Conservation (phyloP, 1,140 invertebrate genomes). For the Vanessa atalanta region DNA sequence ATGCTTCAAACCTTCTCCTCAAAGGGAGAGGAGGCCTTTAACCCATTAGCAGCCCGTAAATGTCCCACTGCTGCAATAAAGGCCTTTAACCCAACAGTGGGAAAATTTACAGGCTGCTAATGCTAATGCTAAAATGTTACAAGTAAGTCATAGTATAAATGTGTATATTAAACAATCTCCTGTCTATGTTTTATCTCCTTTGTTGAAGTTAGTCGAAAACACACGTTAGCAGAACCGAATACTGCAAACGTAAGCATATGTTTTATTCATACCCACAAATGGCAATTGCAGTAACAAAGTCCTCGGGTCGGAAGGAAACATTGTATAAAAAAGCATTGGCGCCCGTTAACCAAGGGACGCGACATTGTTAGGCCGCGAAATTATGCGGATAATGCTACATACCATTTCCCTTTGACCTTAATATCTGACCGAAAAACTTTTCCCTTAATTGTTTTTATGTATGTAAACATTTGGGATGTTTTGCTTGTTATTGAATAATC, state of each 20-base stretch:
- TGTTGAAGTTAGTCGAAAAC: constrained; percentile 30
- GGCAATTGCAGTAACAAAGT: constrained; percentile 55
- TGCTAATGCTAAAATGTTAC: too few species aligned
- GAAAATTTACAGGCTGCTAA: too few species aligned
- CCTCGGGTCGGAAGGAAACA: constrained; percentile 46
- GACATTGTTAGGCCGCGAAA: constrained; percentile 50
- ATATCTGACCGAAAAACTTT: constrained; percentile 41
- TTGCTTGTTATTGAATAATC: neutral
- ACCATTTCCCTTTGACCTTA: constrained; percentile 52
- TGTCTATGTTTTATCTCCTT: constrained; percentile 21
- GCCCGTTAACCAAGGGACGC: constrained; percentile 49
- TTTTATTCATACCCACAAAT: constrained; percentile 60
- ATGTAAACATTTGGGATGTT: neutral
- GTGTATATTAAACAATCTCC: constrained; percentile 16
- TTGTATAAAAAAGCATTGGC: constrained; percentile 56
- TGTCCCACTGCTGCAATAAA: too few species aligned
- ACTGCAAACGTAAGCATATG: constrained; percentile 51
- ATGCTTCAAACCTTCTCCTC: too few species aligned
- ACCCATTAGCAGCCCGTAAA: too few species aligned
- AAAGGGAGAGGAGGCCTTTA: too few species aligned
- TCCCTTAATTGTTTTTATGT: constrained; percentile 38
- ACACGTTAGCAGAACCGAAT: constrained; percentile 36
- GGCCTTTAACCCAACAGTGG: too few species aligned
- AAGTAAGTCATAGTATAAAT: neutral
- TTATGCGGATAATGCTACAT: constrained; percentile 53